A percentile compares a stretch with the other conserved stretches of the same genome.
phyloP scores from a whole-genome alignment of 53 echinoderm and acorn worm species.

The Luidia sarsii region DNA sequence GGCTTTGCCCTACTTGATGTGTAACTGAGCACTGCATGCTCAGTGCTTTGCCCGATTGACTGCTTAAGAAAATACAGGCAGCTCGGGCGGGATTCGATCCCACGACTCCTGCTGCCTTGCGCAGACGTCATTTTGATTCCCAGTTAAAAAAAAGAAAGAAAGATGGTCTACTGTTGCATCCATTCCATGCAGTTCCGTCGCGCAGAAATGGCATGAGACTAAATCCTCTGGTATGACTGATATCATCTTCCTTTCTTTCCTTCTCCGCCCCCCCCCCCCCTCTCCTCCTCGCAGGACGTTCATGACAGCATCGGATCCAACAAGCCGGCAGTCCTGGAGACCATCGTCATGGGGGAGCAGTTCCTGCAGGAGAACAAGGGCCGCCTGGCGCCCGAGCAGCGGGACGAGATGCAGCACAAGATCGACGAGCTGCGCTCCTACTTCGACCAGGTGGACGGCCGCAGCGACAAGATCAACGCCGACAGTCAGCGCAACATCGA shows the following conservation, averaged over 20 bases:
- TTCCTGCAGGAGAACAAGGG: slow-evolving; percentile 86
- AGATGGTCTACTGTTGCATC: too few relatives aligned
- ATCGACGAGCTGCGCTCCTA: slow-evolving; percentile 79
- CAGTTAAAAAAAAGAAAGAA: too few relatives aligned
- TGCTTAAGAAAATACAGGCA: too few relatives aligned
- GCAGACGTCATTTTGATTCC: too few relatives aligned
- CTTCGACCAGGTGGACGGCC: slow-evolving; percentile 80
- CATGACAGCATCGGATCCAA: slow-evolving; percentile 83
- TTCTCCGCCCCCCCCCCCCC: not conserved
- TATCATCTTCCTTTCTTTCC: not conserved
- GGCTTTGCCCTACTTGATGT: too few relatives aligned
- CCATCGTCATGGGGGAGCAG: slow-evolving; percentile 92
- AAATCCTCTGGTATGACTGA: too few relatives aligned
- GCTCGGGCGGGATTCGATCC: too few relatives aligned
- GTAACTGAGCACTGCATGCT: too few relatives aligned
- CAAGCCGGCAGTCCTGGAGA: slow-evolving; percentile 92
- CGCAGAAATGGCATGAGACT: too few relatives aligned
- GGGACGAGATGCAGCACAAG: slow-evolving; percentile 86
- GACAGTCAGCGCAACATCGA: slow-evolving; percentile 81
- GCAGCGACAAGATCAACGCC: slow-evolving; percentile 69
- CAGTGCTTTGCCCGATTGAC: too few relatives aligned
- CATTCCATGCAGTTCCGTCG: too few relatives aligned
- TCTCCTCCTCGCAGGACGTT: slow-evolving; percentile 65
- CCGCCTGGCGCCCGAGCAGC: slow-evolving; percentile 81
- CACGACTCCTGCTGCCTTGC: too few relatives aligned